These are phyloP conservation scores for Aythya baeri DNA, from an alignment of 2,113 vertebrate genomes.

Conservation along the genomic window DNA sequence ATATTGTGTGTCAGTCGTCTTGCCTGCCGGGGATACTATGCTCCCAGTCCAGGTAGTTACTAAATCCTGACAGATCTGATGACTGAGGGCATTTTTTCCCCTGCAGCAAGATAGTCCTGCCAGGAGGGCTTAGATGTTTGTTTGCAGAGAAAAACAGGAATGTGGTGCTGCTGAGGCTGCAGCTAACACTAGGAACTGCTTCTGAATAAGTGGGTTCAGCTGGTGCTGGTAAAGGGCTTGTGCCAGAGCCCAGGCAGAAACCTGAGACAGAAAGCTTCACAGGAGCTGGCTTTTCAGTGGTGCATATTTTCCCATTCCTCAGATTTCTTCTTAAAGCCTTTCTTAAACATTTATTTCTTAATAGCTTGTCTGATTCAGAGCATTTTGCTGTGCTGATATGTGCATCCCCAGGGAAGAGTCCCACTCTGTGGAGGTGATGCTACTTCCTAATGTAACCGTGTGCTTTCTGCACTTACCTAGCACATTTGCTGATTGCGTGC, in stretches of 20 bases:
- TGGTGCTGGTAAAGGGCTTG: background rate
- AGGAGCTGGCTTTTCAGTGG: background rate
- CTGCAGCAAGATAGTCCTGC: background rate
- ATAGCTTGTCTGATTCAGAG: background rate
- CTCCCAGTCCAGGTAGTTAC: background rate
- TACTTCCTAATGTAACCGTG: background rate
- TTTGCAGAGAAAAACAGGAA: slow-evolving; percentile 5
- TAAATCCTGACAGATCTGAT: slow-evolving; percentile 22
- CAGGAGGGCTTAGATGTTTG: background rate
- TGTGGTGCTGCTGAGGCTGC: background rate
- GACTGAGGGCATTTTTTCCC: background rate
- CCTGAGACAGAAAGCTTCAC: background rate
- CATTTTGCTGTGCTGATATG: background rate
- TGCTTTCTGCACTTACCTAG: background rate
- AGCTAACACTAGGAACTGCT: background rate
- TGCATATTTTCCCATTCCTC: background rate
- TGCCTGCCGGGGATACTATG: background rate
- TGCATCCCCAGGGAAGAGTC: background rate
- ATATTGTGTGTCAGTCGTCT: background rate
- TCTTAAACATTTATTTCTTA: background rate
- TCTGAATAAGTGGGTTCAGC: background rate
- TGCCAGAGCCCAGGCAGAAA: background rate
- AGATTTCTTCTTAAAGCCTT: background rate
- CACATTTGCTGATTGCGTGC: background rate
- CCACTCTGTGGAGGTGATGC: background rate